Evolutionary conservation across 2,797 vertebrate genomes (phyloP).

Genomic region (Eupleurogrammus muticus): DNA sequence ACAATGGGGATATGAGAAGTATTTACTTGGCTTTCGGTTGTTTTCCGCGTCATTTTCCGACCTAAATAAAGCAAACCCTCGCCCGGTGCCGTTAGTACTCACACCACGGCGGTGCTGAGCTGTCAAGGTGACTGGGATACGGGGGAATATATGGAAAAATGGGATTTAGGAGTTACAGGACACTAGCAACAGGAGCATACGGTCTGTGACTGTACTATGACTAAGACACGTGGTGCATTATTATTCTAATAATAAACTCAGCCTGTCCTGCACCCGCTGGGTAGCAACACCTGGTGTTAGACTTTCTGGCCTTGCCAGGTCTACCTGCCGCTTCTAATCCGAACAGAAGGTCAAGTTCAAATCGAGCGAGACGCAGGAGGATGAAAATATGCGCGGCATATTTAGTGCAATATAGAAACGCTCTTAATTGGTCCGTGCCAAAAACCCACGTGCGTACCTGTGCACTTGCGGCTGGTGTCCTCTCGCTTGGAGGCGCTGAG

Average conservation of each 20-base stretch:
- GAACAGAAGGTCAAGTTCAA: constrained; percentile 54
- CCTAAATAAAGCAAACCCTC: constrained; percentile 44
- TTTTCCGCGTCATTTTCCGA: constrained; percentile 36
- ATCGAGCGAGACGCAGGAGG: constrained; percentile 8
- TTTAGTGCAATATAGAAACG: constrained; percentile 34
- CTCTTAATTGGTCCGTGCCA: constrained; percentile 16
- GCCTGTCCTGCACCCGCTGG: constrained; percentile 58
- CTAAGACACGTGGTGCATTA: constrained; percentile 59
- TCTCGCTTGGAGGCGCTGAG: constrained; percentile 93
- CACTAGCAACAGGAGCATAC: constrained; percentile 62
- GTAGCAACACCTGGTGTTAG: constrained; percentile 69
- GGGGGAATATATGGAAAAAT: constrained; percentile 41
- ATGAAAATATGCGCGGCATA: constrained; percentile 23
- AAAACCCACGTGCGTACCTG: constrained; percentile 80
- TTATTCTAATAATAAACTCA: constrained; percentile 76
- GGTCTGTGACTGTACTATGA: constrained; percentile 60
- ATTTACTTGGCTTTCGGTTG: constrained; percentile 37
- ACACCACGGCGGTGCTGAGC: constrained; percentile 36
- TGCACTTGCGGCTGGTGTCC: constrained; percentile 93
- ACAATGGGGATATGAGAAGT: constrained; percentile 26
- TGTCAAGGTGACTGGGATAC: constrained; percentile 69
- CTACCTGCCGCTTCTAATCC: constrained; percentile 40
- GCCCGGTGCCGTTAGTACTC: constrained; percentile 33
- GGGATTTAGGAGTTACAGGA: constrained; percentile 57
- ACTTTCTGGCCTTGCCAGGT: constrained; percentile 38